These are phyloP conservation scores for Tarsius wallacei DNA, from an alignment of 2,797 vertebrate genomes.

Conservation along the genomic window DNA sequence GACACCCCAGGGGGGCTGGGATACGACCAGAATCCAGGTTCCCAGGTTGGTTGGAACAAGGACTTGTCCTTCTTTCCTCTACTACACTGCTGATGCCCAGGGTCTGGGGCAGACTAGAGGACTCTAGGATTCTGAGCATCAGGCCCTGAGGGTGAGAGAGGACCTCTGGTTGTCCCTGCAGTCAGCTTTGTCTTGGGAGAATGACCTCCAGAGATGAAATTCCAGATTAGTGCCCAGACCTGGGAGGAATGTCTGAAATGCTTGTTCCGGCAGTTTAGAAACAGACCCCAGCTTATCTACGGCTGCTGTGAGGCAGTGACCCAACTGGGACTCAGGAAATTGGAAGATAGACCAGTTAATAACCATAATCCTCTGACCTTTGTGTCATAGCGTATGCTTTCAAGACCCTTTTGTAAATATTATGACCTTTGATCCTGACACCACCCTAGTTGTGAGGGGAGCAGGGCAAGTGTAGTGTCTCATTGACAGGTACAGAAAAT, in stretches of 20 bases:
- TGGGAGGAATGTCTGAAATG: background rate
- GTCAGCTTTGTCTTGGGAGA: background rate
- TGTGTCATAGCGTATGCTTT: background rate
- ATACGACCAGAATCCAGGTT: constrained; percentile 86
- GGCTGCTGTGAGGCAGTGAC: background rate
- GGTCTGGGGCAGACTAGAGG: constrained; percentile 59
- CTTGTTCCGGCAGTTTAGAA: background rate
- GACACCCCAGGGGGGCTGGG: constrained; percentile 85
- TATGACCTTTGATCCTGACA: background rate
- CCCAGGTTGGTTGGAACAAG: constrained; percentile 85
- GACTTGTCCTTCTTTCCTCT: constrained; percentile 79
- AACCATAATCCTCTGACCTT: background rate
- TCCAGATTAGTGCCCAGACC: background rate
- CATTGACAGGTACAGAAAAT: background rate
- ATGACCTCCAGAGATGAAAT: background rate
- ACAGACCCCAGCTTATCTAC: background rate
- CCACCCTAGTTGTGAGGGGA: background rate
- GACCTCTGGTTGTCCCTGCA: background rate
- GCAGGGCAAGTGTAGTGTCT: background rate
- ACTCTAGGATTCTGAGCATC: constrained; percentile 7
- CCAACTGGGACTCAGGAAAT: background rate
- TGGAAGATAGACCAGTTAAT: background rate
- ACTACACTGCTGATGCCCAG: constrained; percentile 37
- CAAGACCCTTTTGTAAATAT: background rate
- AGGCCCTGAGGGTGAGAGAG: background rate